Conservation (phyloP, 1,140 invertebrate species). For the Oscheius sp. region DNA sequence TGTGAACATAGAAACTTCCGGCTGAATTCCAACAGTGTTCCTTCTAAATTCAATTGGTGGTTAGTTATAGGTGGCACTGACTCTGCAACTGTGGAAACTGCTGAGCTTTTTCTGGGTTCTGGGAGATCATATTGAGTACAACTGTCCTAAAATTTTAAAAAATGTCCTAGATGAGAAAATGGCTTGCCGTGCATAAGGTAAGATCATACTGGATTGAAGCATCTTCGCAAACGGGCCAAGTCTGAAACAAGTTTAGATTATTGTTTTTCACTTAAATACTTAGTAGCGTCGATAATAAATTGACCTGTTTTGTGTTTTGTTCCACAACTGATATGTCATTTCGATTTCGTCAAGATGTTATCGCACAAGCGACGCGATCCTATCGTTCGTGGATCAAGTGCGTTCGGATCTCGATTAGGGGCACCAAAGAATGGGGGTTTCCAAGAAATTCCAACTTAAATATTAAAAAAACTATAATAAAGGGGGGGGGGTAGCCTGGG, state of each 20-base stretch:
- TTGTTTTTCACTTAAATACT: too few relatives aligned
- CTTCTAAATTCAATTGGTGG: background rate
- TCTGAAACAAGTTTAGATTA: background rate
- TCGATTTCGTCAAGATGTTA: too few relatives aligned
- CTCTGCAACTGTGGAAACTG: background rate
- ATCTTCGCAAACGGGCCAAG: background rate
- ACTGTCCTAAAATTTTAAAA: background rate
- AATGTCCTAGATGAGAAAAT: background rate
- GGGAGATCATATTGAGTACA: background rate
- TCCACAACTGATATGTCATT: too few relatives aligned
- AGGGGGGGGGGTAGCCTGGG: too few relatives aligned
- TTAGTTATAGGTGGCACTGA: background rate
- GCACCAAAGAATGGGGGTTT: too few relatives aligned
- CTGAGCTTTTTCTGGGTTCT: background rate
- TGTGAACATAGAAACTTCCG: slow-evolving; percentile 43
- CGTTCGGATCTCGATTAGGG: too few relatives aligned
- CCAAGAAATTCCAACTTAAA: too few relatives aligned
- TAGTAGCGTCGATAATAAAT: too few relatives aligned
- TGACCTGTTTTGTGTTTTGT: too few relatives aligned
- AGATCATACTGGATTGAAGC: background rate
- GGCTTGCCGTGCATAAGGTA: background rate
- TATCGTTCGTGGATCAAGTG: too few relatives aligned
- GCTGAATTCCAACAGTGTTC: slow-evolving; percentile 45
- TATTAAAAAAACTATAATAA: too few relatives aligned
- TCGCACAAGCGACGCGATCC: too few relatives aligned